A percentile compares a stretch with the other conserved stretches of the same genome.
Conservation (phyloP, 1,140 invertebrate species). For the Caenorhabditis brenneri region DNA sequence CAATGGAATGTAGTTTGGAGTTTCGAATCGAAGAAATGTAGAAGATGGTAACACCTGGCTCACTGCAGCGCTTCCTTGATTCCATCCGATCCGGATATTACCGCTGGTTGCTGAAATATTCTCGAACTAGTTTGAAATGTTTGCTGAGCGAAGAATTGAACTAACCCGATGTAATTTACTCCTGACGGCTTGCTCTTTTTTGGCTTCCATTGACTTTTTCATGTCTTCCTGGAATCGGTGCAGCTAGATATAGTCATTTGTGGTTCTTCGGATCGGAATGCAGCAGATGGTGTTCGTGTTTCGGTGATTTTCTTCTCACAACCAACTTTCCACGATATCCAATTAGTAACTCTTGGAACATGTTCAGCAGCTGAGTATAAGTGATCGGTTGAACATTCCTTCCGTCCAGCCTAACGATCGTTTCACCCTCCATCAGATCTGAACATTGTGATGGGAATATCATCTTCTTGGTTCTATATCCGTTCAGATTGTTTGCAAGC, state of each 20-base stretch:
- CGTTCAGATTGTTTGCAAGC: slow-evolving; percentile 84
- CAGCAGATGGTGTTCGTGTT: slow-evolving; percentile 68
- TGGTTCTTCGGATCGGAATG: slow-evolving; percentile 67
- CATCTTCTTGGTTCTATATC: slow-evolving; percentile 85
- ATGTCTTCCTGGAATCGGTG: slow-evolving; percentile 44
- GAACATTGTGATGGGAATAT: slow-evolving; percentile 89
- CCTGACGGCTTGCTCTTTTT: slow-evolving; percentile 33
- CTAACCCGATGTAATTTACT: slow-evolving; percentile 44
- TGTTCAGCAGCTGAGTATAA: slow-evolving; percentile 91
- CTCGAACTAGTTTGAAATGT: too few relatives aligned
- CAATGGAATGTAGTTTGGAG: slow-evolving; percentile 64
- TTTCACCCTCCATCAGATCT: slow-evolving; percentile 89
- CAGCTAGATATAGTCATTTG: slow-evolving; percentile 49
- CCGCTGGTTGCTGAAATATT: slow-evolving; percentile 35
- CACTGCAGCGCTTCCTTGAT: not conserved
- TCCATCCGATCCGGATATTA: slow-evolving; percentile 11
- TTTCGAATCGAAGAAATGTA: slow-evolving; percentile 60
- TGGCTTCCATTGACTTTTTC: not conserved
- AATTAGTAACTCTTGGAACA: slow-evolving; percentile 89
- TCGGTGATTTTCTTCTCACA: slow-evolving; percentile 79
- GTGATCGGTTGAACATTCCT: slow-evolving; percentile 83
- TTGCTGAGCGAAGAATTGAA: too few relatives aligned
- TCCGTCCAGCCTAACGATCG: slow-evolving; percentile 91
- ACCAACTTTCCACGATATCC: slow-evolving; percentile 86
- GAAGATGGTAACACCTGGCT: slow-evolving; percentile 53